Percentiles rank a stretch among this genome's conserved stretches.
These are phyloP conservation scores for Andrena marginata DNA, from an alignment of 2,888 invertebrate species.

Conservation along the genomic window DNA sequence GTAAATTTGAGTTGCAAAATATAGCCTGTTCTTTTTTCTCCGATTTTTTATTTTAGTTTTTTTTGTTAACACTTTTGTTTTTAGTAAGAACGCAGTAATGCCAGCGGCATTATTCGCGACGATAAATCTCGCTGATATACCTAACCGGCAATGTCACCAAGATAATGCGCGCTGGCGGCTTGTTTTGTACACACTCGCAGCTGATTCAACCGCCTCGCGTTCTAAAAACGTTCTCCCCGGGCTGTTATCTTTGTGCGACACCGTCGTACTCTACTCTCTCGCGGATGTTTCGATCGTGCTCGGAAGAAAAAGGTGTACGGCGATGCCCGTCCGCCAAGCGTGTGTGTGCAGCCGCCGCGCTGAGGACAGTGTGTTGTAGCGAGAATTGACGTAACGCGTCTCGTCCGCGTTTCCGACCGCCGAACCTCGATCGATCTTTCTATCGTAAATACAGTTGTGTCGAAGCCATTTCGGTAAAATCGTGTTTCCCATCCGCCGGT, in stretches of 20 bases:
- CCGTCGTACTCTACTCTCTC: background rate
- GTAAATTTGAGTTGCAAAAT: background rate
- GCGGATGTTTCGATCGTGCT: constrained; percentile 44
- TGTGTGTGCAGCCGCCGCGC: background rate
- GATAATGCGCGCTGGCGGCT: constrained; percentile 62
- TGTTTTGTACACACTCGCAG: constrained; percentile 72
- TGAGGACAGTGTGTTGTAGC: constrained; percentile 21
- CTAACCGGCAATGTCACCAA: constrained; percentile 59
- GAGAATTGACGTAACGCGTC: constrained; percentile 56
- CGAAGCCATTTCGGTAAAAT: constrained; percentile 23
- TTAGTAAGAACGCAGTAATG: constrained; percentile 27
- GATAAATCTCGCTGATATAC: constrained; percentile 57
- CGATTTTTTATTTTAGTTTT: background rate
- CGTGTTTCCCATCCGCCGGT: background rate
- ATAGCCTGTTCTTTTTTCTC: background rate
- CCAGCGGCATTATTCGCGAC: constrained; percentile 37
- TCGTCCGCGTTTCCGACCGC: constrained; percentile 27
- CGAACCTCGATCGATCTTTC: constrained; percentile 56
- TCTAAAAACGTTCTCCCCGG: constrained; percentile 51
- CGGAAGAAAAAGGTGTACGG: constrained; percentile 25
- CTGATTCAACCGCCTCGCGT: constrained; percentile 65
- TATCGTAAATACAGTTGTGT: constrained; percentile 47
- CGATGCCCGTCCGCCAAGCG: background rate
- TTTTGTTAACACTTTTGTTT: background rate
- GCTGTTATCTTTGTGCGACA: constrained; percentile 44